Base-by-base conservation (phyloP, 2,113 vertebrate species). In the Conger conger region DNA sequence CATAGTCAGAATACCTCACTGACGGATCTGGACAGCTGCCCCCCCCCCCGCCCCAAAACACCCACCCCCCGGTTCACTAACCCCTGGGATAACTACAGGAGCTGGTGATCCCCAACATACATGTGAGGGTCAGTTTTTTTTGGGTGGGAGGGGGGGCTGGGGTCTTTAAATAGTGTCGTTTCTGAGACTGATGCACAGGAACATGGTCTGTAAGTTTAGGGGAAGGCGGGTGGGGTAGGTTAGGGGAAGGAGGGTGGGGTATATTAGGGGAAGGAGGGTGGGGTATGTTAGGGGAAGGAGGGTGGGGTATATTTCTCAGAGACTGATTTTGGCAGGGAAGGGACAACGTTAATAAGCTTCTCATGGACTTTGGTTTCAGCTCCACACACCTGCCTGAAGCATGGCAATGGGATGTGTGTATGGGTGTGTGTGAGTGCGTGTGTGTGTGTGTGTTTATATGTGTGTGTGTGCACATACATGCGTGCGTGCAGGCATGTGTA, bases 21-120 rank as follows among this genome's bases (percentile, higher is more conserved):
- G 93, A 95, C 85, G 36, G 89, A 90, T 86, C 89, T 91, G 91
- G 93, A 93, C 95, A 96, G 95, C 94, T 95, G 94, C 90, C 90
- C 88, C 54, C 89, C 33, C 1, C 57, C 57, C 57, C 3, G 11
- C 23, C 54, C 54, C 15, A 9, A 9, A 18, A 0, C 5, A 4
- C 57, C 57, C 57, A 18, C 57, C 18, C 57, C 20, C 20, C 57
- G 87, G 88, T 83, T 77, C 82, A 85, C 78, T 80, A 88, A 91
- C 91, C 87, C 89, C 87, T 90, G 89, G 87, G 89, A 93, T 94
- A 88, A 91, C 89, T 90, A 81, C 63, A 87, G 89, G 79, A 90
- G 94, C 87, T 68, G 36, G 87, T 86, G 83, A 87, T 88, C 90
- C 78, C 85, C 23, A 76, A 80, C 85, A 86, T 92, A 92, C 90